phyloP scores from a whole-genome alignment of 2,113 vertebrate species.

The Proteles cristata region DNA sequence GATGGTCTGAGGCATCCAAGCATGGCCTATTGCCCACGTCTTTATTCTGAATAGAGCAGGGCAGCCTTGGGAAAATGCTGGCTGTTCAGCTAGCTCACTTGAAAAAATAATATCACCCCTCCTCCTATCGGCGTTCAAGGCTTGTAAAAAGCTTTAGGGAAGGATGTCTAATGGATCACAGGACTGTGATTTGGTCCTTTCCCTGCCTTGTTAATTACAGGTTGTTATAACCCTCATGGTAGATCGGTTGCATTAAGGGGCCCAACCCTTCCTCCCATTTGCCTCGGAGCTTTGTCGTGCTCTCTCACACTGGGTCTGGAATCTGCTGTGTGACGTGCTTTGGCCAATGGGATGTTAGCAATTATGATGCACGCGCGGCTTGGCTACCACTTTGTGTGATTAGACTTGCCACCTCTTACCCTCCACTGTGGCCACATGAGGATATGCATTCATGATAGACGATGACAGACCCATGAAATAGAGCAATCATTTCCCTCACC shows the following conservation, averaged over 20 bases:
- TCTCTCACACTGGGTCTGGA: background rate
- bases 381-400: too few relatives aligned
- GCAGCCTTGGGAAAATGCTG: conserved; percentile 69
- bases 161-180: background rate
- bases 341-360: background rate
- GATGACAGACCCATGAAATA: background rate
- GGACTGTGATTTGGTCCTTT: background rate
- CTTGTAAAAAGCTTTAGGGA: conserved; percentile 44
- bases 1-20: conserved; percentile 86
- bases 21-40: conserved; percentile 80
- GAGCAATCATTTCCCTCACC: background rate
- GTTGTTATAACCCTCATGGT: background rate
- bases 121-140: conserved; percentile 36
- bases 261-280: background rate
- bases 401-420: background rate
- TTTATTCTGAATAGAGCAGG: conserved; percentile 80
- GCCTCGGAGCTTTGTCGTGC: background rate
- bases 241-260: background rate
- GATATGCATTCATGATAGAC: background rate
- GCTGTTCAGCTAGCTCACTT: conserved; percentile 63
- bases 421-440: background rate
- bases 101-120: conserved; percentile 57
- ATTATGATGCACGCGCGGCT: background rate
- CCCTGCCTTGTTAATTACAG: conserved; percentile 33
- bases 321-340: background rate